These are phyloP conservation scores for Automeris io DNA, from an alignment of 2,888 invertebrate species.

Conservation along the genomic window DNA sequence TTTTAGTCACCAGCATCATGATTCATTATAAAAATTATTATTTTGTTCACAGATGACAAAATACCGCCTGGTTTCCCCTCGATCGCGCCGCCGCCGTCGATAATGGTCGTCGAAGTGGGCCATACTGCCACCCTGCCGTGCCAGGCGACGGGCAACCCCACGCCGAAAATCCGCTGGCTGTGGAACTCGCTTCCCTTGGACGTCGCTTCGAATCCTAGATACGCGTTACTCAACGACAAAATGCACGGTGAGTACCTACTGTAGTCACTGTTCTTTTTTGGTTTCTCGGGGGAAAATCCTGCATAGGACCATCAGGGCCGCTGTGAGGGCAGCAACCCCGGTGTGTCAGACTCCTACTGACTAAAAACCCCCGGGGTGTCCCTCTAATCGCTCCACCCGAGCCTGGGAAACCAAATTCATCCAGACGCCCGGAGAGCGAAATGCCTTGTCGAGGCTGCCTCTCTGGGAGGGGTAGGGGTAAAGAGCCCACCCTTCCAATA, in stretches of 20 bases:
- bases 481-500: too few species aligned
- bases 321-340: too few species aligned
- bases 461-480: too few species aligned
- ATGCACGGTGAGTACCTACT: constrained; percentile 80
- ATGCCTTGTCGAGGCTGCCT: too few species aligned
- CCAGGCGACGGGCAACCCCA: constrained; percentile 89
- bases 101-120: constrained; percentile 97
- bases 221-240: constrained; percentile 88
- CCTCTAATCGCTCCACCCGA: too few species aligned
- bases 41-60: constrained; percentile 80
- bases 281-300: too few species aligned
- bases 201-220: constrained; percentile 87
- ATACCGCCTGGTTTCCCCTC: constrained; percentile 95
- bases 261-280: too few species aligned
- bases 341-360: too few species aligned
- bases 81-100: constrained; percentile 87
- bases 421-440: too few species aligned
- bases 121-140: constrained; percentile 94
- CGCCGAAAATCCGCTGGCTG: constrained; percentile 93
- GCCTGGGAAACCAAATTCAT: too few species aligned
- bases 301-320: too few species aligned
- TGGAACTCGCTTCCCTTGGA: constrained; percentile 94
- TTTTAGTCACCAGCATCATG: background rate
- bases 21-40: background rate
- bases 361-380: too few species aligned